Evolutionary conservation across 2,888 invertebrate genomes (phyloP), one percentile per base, ranked within the genome.

Genomic region (Harpalus rufipes): DNA sequence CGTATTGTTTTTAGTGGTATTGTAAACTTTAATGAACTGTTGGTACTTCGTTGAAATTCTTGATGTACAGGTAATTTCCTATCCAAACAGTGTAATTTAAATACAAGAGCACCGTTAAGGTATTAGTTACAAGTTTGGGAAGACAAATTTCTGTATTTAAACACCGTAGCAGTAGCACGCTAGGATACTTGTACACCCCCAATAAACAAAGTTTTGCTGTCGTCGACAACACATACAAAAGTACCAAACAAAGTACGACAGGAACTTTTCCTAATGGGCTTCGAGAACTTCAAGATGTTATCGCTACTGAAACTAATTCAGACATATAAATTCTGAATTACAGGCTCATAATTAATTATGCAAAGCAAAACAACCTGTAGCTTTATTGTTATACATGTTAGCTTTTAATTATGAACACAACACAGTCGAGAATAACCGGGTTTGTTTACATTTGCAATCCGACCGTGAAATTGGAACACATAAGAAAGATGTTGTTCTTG

Each of bases 351-450:
- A 63, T 68, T 68, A 68, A 68, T 32, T 39, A 68, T 39, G 68
- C 39, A 68, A 39, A 68, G 68, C 39, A 39, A 39, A 68, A 39
- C 68, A 68, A 68, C 68, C 68, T 68, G 68, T 68, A 39, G 68
- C 39, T n/a, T n/a, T 68, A 14, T 68, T 7, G 32, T 39, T 68
- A 14, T 68, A 68, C 14, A 68, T 68, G 68, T 68, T 68, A 68
- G 68, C 68, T 68, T 68, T 68, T 68, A 68, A 68, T 68, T 39
- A 68, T 32, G 1, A 68, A 12, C 4, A 68, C 39, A 68, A 68
- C 41, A 39, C 10, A n/a, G 25, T 63, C 7, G 12, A 25, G 10
- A 8, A 39, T 39, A 39, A 41, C 32, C n/a, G 25, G 39, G 39
- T 68, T 68, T 14, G 32, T 68, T 68, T 32, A 32, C 25, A 39